phyloP scores from a whole-genome alignment of 1,140 invertebrate species.

The Antheraea pernyi region DNA sequence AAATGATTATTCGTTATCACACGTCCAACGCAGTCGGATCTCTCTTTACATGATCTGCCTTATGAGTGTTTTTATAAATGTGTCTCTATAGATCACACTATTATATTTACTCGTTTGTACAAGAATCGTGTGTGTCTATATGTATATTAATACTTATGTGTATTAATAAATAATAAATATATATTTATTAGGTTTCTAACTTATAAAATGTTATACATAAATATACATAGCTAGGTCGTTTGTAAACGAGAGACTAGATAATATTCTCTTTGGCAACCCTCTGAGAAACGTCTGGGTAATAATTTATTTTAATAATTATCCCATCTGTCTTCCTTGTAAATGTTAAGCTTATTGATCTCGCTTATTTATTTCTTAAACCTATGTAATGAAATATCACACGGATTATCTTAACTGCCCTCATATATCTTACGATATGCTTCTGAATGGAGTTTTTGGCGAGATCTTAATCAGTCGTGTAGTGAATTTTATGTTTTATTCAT shows the following conservation, averaged over 20 bases:
- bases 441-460: too few species aligned
- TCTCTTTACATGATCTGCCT: constrained; percentile 72
- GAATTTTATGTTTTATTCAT: too few species aligned
- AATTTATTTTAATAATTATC: too few species aligned
- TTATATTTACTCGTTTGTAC: constrained; percentile 47
- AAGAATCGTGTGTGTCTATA: constrained; percentile 44
- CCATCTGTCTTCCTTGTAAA: too few species aligned
- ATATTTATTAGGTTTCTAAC: constrained; percentile 6
- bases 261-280: neutral
- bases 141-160: constrained; percentile 12
- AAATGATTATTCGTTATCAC: neutral
- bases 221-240: constrained; percentile 33
- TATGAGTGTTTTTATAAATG: constrained; percentile 75
- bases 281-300: too few species aligned
- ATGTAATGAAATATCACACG: too few species aligned
- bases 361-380: too few species aligned
- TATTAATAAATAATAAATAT: constrained; percentile 24
- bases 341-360: too few species aligned
- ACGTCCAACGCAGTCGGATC: constrained; percentile 45
- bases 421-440: too few species aligned
- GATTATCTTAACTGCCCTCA: too few species aligned
- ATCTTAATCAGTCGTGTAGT: too few species aligned
- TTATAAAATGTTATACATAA: constrained; percentile 6
- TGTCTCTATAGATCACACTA: constrained; percentile 55
- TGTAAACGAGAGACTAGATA: constrained; percentile 21